Conservation (phyloP, 2,797 vertebrate species). For the Phataginus tetradactyla region DNA sequence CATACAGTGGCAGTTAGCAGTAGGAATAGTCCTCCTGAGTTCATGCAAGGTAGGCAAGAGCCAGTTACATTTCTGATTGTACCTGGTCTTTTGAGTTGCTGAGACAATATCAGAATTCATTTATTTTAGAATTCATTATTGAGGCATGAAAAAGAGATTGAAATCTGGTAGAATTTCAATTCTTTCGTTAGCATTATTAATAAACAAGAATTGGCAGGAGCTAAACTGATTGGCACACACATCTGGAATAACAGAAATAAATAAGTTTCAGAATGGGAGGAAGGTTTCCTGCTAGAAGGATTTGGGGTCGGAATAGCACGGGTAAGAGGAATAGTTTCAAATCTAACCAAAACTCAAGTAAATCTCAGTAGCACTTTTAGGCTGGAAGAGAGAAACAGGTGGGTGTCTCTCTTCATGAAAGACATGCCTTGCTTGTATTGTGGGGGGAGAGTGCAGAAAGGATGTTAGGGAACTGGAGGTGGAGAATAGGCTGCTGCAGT, state of each 20-base stretch:
- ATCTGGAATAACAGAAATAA: conserved; percentile 82
- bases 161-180: conserved; percentile 82
- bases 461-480: conserved; percentile 4
- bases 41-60: conserved; percentile 71
- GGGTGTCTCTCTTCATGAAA: not conserved
- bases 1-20: conserved; percentile 68
- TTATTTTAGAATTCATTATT: conserved; percentile 80
- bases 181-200: conserved; percentile 86
- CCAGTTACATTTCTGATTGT: conserved; percentile 66
- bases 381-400: not conserved
- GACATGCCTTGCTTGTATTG: not conserved
- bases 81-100: conserved; percentile 70
- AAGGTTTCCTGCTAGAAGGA: conserved; percentile 50
- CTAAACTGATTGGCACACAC: conserved; percentile 86
- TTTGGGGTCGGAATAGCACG: conserved; percentile 70
- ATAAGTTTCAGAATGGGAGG: conserved; percentile 74
- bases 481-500: not conserved
- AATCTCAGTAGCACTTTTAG: not conserved
- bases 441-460: conserved; percentile 41
- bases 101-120: conserved; percentile 80
- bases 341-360: conserved; percentile 18
- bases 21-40: conserved; percentile 43
- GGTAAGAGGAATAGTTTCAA: conserved; percentile 55
- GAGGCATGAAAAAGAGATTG: conserved; percentile 80
- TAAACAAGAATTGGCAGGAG: conserved; percentile 85